These are phyloP conservation scores for Arrhamphus sclerolepis DNA, from an alignment of 2,797 vertebrate genomes.

Conservation along the genomic window DNA sequence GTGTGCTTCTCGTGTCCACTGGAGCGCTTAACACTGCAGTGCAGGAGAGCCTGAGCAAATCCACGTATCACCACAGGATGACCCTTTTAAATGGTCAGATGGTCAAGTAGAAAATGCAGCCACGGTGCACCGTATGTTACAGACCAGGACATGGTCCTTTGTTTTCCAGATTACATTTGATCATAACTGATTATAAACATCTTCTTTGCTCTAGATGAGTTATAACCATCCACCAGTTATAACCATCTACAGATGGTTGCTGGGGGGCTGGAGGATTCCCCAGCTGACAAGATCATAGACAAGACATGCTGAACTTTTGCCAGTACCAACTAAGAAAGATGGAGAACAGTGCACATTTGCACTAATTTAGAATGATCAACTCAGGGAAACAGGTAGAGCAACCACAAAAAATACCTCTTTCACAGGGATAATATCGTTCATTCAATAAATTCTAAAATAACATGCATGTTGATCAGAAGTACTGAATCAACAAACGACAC, in stretches of 20 bases:
- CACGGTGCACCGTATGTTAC: conserved; percentile 1
- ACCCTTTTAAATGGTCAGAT: conserved; percentile 15
- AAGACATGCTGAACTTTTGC: neutral
- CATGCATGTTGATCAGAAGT: no score
- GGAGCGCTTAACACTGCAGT: conserved; percentile 10
- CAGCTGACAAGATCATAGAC: neutral
- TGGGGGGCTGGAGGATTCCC: neutral
- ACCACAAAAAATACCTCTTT: no score
- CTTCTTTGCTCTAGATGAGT: neutral
- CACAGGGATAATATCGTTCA: no score
- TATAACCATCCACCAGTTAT: neutral
- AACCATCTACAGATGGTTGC: conserved; percentile 1
- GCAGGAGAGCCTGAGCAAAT: conserved; percentile 3
- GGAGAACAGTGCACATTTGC: neutral
- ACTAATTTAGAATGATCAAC: neutral
- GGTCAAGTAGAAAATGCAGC: conserved; percentile 15
- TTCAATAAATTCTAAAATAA: no score
- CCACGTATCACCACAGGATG: conserved; percentile 16
- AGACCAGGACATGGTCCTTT: conserved; percentile 2
- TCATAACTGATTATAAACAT: neutral
- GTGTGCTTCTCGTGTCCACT: conserved; percentile 8
- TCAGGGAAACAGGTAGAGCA: neutral
- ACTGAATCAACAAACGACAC: no score
- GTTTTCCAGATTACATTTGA: conserved; percentile 9
- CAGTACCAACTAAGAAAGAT: neutral